These are phyloP conservation scores for Aporophyla lueneburgensis DNA, from an alignment of 2,888 invertebrate genomes.

Conservation along the genomic window DNA sequence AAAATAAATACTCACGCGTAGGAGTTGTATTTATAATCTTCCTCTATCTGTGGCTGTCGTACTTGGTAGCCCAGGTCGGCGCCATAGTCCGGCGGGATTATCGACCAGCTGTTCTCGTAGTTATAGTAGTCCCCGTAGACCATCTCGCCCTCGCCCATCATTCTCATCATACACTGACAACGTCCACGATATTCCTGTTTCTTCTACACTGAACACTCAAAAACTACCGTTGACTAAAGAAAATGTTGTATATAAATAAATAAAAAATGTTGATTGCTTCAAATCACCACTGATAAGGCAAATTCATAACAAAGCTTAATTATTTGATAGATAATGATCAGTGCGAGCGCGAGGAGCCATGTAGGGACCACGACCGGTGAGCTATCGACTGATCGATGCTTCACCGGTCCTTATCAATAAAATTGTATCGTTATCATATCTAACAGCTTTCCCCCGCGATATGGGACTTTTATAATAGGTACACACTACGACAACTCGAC, in stretches of 20 bases:
- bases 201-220: constrained; percentile 60
- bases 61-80: constrained; percentile 86
- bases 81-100: constrained; percentile 93
- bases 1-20: constrained; percentile 90
- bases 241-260: constrained; percentile 54
- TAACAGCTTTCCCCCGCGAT: constrained; percentile 89
- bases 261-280: constrained; percentile 65
- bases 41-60: constrained; percentile 88
- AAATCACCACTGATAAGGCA: constrained; percentile 75
- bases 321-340: constrained; percentile 69
- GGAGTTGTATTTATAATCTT: constrained; percentile 92
- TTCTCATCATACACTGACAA: constrained; percentile 86
- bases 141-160: constrained; percentile 90
- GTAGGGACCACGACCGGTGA: constrained; percentile 78
- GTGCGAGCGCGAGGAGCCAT: constrained; percentile 68
- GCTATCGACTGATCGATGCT: constrained; percentile 89
- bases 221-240: constrained; percentile 39
- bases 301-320: constrained; percentile 66
- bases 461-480: constrained; percentile 87
- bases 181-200: constrained; percentile 41
- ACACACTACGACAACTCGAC: constrained; percentile 73
- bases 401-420: constrained; percentile 88
- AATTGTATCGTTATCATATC: constrained; percentile 90
- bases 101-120: constrained; percentile 93
- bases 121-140: constrained; percentile 90